These are phyloP conservation scores for Scytalopus superciliaris DNA, from an alignment of 2,113 vertebrate species.

Conservation along the genomic window DNA sequence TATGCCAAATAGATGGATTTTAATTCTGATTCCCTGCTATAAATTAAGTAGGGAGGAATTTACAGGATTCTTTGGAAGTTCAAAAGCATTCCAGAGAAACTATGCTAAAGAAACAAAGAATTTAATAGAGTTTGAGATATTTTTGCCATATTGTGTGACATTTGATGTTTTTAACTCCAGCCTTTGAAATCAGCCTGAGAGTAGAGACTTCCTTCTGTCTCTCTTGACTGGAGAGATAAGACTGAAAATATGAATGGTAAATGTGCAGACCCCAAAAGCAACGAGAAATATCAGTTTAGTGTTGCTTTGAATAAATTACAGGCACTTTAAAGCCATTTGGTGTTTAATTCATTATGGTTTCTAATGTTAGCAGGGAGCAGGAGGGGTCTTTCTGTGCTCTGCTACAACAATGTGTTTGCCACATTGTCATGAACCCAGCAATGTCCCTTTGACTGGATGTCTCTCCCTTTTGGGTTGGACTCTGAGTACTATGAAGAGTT, in stretches of 20 bases:
- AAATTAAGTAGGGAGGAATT: neutral
- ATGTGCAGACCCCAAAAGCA: neutral
- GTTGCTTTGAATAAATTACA: neutral
- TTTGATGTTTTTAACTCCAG: slow-evolving; percentile 35
- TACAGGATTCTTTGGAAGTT: neutral
- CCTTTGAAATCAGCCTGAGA: slow-evolving; percentile 2
- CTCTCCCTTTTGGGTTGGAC: neutral
- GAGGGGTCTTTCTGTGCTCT: neutral
- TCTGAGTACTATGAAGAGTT: accelerated
- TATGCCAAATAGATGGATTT: neutral
- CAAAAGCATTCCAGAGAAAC: neutral
- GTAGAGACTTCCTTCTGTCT: neutral
- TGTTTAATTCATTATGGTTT: neutral
- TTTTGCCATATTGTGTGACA: neutral
- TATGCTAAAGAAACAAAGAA: neutral
- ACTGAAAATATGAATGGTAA: neutral
- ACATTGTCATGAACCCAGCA: accelerated
- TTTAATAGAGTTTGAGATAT: neutral
- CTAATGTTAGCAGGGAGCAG: neutral
- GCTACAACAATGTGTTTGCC: neutral
- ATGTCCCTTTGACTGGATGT: neutral
- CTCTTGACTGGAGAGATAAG: neutral
- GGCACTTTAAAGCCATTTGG: neutral
- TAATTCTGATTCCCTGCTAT: neutral
- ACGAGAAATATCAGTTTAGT: neutral